Evolutionary conservation across 2,797 vertebrate species (phyloP), one percentile per base, ranked within the genome.

Genomic region (Kryptolebias ocellatus): DNA sequence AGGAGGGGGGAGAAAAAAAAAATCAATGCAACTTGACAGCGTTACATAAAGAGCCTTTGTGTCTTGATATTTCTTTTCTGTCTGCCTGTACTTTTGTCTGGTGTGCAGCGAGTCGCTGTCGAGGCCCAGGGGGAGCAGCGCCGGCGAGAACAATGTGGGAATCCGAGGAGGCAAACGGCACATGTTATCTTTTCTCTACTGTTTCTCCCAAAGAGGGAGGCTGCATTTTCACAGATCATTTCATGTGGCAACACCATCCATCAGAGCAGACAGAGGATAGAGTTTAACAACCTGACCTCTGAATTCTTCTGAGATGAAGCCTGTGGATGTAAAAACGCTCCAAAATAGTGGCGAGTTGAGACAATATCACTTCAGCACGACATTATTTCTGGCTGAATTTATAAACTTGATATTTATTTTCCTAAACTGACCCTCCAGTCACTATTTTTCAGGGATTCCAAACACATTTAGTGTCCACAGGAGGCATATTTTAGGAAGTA

Each of bases 181-280:
- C 79, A 78, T 84, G 87, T 91, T 83, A 84, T 93, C 92, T 90
- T 84, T 88, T 83, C 76, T 77, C 75, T 67, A 83, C 90, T 85
- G 87, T 75, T 79, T 89, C 89, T 88, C 77, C 84, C 81, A 78
- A 80, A 42, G 10, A 14, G 10, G 39, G 67, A 87, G 91, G 67
- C 90, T 88, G 83, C 84, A 83, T 92, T 86, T 90, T 94, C 86
- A 93, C 87, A 92, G 91, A 83, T 91, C 91, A 94, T 94, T 92
- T 69, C 88, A 92, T 89, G 91, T 57, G 72, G 74, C 87, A 93
- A 93, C 94, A 92, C 89, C 89, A 93, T 93, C 90, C 91, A 94
- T 94, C 92, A 94, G 77, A 1, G 70, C 60, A 79, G 90, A 91
- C 88, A 85, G 86, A 70, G 74, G 53, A 53, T 31, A 53, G 67